Evolutionary conservation across 2,797 vertebrate species (phyloP), one percentile per base, ranked within the genome.

Genomic region (Macropus fuliginosus): DNA sequence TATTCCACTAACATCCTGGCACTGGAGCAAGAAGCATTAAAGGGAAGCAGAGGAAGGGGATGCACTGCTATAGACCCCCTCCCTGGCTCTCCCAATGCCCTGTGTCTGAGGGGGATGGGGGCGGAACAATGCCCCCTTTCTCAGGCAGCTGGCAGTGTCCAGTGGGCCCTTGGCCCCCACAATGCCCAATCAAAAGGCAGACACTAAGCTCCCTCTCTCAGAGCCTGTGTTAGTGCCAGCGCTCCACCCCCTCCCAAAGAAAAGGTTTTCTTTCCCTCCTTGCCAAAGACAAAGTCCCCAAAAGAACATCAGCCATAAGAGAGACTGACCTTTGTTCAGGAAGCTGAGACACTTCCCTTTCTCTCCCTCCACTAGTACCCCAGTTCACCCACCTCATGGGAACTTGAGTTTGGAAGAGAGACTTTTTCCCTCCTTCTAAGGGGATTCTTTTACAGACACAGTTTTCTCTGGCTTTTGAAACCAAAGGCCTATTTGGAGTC

Each of bases 191-290:
- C 59, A 91, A 94, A 93, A 94, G 87, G 28, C 91, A 94, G 74
- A 98, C 98, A 97, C 94, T 93, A 95, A 91, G 94, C 93, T 90
- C 96, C 96, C 92, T 98, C 93, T 97, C 95, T 94, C 90, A 55
- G 93, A 87, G 40, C 74, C 24, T 34, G 74, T 46, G 52, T 54
- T 1, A 87, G 5, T 98, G 98, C 97, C 97, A 98, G 91, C 54
- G 5, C 54, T 91, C 59, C 1, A 46, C 24, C 34, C 93, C 54
- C 54, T 59, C 93, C 46, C 24, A 87, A 46, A 62, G 95, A 97
- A 95, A 96, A 90, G 91, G 89, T 27, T 94, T 97, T 97, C 96
- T 96, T 95, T 97, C 66, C 66, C 92, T 40, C 3, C 40, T 90
- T n/a, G 56, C 93, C 89, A 87, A 66, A 93, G 87, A 94, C 55